Evolutionary conservation across 35 echinoderm and acorn worm species (phyloP), one percentile per base, ranked within the genome.

Genomic region (Anneissia japonica): DNA sequence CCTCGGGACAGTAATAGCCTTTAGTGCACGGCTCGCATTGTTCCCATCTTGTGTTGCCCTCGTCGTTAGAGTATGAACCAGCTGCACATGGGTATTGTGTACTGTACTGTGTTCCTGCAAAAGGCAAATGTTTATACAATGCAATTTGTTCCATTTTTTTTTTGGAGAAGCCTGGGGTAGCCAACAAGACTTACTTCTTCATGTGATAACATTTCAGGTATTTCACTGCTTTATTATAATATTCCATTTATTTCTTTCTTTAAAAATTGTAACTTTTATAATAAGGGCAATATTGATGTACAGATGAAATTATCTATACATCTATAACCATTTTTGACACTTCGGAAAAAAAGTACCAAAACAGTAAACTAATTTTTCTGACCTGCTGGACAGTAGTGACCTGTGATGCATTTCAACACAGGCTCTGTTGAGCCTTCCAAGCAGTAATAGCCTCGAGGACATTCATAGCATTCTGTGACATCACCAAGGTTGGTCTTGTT

Each of bases 311-410:
- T n/a, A n/a, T n/a, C n/a, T n/a, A n/a, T n/a, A n/a, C n/a, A n/a
- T n/a, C n/a, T 64, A 28, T 14, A 64, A 64, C 13, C 13, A 64
- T 14, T 14, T 14, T 28, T 64, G 13, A 13, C 51, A 64, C 51
- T 7, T 82, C 7, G 35, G 0, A 81, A 39, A 39, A 39, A 38
- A 17, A 2, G 2, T 23, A 84, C 21, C 64, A 74, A 74, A 19
- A 14, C 82, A 0, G 34, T 35, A 84, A 2, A 31, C 23, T 5
- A 35, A 21, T 72, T 29, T 55, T 4, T 55, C 81, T 72, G 51
- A 98, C 95, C 95, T 89, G 89, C 88, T 37, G 91, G 91, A 80
- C 95, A 98, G 80, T 98, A 91, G 73, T 98, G 95, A 37, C 95
- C 95, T 72, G 92, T 98, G 23, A 92, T 83, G 75, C 95, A 98